Base-by-base conservation (phyloP, 2,797 vertebrate species). In the Galago senegalensis region DNA sequence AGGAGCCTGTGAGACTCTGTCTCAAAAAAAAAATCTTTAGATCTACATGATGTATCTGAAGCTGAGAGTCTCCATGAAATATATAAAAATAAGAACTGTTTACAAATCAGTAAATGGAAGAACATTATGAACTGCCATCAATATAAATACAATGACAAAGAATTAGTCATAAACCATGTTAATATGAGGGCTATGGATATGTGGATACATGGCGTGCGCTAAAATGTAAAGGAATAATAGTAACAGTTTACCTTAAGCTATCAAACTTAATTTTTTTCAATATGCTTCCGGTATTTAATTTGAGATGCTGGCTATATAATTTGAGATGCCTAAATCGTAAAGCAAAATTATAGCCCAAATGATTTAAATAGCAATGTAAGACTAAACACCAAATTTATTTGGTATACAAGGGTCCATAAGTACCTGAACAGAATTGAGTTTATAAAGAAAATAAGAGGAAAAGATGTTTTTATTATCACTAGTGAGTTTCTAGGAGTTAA, bases 91-190 rank as follows among this genome's bases (percentile, higher is more conserved):
- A 46, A 81, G 31, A 83, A 61, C 63, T 0, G 14, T 72, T 76
- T 76, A 75, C 61, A 85, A 92, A 72, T 86, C 77, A 79, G 92
- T 16, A 86, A 90, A 70, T 91, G 77, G 61, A 80, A 87, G 92
- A 89, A 92, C 49, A 90, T 60, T 63, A 69, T 25, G 56, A 87
- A 85, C 91, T 43, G 3, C 17, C 72, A 61, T 88, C 87, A 89
- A 70, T 88, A 92, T 20, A 88, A 96, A 82, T 46, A 13, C n/a
- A 82, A 63, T 92, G 72, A 85, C 92, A 95, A 93, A 60, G 80
- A 92, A 89, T 92, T 95, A 87, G 81, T 87, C 89, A 90, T 96
- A 91, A 95, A 77, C 86, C 67, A 67, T 65, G 61, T 87, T 93
- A 92, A 92, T 94, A 87, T 65, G 85, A 95, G 93, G 56, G n/a